Conservation (phyloP, 2,113 vertebrate genomes). For the Hepsetus odoe region DNA sequence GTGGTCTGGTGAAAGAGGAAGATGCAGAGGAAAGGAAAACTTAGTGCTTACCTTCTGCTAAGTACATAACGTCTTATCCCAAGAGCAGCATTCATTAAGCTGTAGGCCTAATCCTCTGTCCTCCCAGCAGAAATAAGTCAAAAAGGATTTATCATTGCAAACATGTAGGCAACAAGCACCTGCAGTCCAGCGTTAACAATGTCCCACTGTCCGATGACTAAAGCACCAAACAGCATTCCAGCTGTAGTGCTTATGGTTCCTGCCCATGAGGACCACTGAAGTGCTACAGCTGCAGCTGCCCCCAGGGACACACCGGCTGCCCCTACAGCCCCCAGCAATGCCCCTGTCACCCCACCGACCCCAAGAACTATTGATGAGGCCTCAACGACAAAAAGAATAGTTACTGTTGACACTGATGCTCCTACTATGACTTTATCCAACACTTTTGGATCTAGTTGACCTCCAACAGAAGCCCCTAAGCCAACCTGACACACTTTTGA, state of each 20-base stretch:
- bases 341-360: constrained; percentile 62
- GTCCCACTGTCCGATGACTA: constrained; percentile 62
- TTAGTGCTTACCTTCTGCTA: neutral
- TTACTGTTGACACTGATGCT: constrained; percentile 53
- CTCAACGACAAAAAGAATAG: constrained; percentile 52
- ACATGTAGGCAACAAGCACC: constrained; percentile 65
- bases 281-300: constrained; percentile 60
- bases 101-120: neutral
- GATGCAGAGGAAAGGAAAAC: too few relatives aligned
- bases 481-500: constrained; percentile 67
- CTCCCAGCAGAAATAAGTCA: constrained; percentile 41
- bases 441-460: constrained; percentile 55
- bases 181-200: constrained; percentile 68
- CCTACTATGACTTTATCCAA: constrained; percentile 62
- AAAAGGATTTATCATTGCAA: constrained; percentile 66
- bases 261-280: constrained; percentile 59
- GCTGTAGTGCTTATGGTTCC: constrained; percentile 59
- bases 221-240: constrained; percentile 64
- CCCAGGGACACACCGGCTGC: constrained; percentile 66
- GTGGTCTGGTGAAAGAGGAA: too few relatives aligned
- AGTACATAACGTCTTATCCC: neutral
- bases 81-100: neutral
- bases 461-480: constrained; percentile 68
- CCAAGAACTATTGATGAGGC: constrained; percentile 47
- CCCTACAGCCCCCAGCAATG: constrained; percentile 67